Percentiles rank a stretch among this genome's conserved stretches.
Conservation (phyloP, 2,797 vertebrate species). For the Ataeniobius toweri region DNA sequence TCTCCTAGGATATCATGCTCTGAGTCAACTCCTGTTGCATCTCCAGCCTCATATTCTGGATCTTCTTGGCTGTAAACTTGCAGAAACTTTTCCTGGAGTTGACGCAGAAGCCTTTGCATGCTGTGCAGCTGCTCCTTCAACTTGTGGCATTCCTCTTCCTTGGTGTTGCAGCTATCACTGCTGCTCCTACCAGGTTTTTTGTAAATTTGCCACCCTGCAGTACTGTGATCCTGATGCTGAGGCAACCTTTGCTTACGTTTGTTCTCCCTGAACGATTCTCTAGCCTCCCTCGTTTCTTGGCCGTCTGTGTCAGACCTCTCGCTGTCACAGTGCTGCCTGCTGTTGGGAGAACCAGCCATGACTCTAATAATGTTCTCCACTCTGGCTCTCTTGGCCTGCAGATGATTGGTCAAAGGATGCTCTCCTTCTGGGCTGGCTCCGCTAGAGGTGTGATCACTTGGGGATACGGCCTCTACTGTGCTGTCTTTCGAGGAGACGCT, state of each 20-base stretch:
- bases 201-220: constrained; percentile 8
- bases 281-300: constrained; percentile 66
- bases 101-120: constrained; percentile 86
- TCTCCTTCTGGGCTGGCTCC: constrained; percentile 67
- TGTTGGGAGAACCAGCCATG: constrained; percentile 85
- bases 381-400: constrained; percentile 89
- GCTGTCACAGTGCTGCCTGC: constrained; percentile 61
- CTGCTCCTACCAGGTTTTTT: constrained; percentile 45
- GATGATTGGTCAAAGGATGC: constrained; percentile 79
- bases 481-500: constrained; percentile 76
- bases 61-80: constrained; percentile 79
- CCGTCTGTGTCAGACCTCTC: constrained; percentile 61
- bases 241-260: constrained; percentile 88
- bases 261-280: constrained; percentile 77
- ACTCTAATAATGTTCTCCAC: constrained; percentile 93
- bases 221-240: constrained; percentile 80
- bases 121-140: constrained; percentile 89
- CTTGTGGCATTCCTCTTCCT: constrained; percentile 82
- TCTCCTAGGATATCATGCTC: constrained; percentile 49
- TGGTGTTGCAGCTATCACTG: constrained; percentile 54
- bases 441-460: constrained; percentile 57
- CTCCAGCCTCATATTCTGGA: constrained; percentile 57
- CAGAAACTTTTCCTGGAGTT: constrained; percentile 87
- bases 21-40: constrained; percentile 32
- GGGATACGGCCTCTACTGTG: constrained; percentile 62